Conservation (phyloP, 2,797 vertebrate genomes). For the Gymnodraco acuticeps region DNA sequence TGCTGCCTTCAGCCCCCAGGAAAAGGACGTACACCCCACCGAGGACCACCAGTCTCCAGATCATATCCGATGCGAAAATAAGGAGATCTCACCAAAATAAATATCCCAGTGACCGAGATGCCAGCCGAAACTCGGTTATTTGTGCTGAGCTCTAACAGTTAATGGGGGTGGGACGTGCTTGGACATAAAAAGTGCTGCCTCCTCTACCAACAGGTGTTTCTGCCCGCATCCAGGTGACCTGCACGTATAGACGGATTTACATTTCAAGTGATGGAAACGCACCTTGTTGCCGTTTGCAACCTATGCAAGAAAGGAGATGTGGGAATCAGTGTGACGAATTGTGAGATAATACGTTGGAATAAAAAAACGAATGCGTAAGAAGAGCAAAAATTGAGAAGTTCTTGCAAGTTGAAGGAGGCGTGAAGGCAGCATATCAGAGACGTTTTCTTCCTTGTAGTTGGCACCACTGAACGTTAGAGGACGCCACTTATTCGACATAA, state of each 20-base stretch:
- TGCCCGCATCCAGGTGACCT: constrained; percentile 68
- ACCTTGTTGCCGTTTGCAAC: not conserved
- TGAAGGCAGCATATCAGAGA: not conserved
- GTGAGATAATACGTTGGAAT: no score
- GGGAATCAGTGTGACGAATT: not conserved
- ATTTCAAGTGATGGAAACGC: constrained; percentile 19
- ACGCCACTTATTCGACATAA: not conserved
- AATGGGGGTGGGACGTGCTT: constrained; percentile 49
- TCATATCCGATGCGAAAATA: constrained; percentile 54
- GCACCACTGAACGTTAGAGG: constrained; percentile 25
- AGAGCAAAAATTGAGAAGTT: not conserved
- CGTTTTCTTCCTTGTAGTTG: not conserved
- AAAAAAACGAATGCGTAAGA: no score
- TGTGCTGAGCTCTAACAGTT: constrained; percentile 14
- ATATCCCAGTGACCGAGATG: constrained; percentile 14
- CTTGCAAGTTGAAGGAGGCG: not conserved
- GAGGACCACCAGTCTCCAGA: constrained; percentile 56
- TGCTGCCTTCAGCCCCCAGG: constrained; percentile 32
- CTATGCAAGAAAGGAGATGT: not conserved
- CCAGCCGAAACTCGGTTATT: not conserved
- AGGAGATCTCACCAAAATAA: not conserved
- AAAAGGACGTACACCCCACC: constrained; percentile 44
- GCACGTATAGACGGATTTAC: constrained; percentile 36
- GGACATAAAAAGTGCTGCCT: constrained; percentile 61
- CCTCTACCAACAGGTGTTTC: constrained; percentile 60